Evolutionary conservation across 2,113 vertebrate species (phyloP).

Genomic region (Sterna hirundo): DNA sequence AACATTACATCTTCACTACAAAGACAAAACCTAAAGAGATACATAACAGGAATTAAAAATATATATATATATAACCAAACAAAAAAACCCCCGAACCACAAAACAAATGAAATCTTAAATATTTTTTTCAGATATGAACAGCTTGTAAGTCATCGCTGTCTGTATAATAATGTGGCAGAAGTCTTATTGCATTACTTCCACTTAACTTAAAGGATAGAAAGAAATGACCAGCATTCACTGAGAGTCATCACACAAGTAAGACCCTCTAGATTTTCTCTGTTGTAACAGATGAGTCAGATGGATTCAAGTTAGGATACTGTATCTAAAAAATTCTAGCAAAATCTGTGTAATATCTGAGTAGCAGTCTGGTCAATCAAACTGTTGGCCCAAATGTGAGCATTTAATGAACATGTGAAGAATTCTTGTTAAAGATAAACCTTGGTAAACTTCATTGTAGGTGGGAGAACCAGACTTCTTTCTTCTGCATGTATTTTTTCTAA

Average conservation of each 20-base stretch:
- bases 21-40: neutral
- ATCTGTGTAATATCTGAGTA: neutral
- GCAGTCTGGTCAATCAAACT: neutral
- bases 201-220: neutral
- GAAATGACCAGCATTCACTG: neutral
- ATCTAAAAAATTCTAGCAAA: neutral
- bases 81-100: no score
- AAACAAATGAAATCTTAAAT: neutral
- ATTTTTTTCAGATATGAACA: neutral
- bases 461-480: neutral
- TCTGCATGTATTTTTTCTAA: neutral
- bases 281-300: neutral
- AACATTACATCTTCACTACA: neutral
- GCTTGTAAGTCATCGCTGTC: neutral
- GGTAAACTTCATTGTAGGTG: neutral
- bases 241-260: neutral
- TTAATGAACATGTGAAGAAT: neutral
- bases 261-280: neutral
- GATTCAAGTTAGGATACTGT: neutral
- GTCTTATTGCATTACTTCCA: neutral
- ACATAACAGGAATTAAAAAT: neutral
- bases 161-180: neutral
- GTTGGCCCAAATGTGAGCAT: neutral
- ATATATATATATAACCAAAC: no score
- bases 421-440: neutral